Evolutionary conservation across 37 sponge, comb jelly and placozoan genomes (phyloP), one percentile per base, ranked within the genome.

Genomic region (Eunapius fragilis): DNA sequence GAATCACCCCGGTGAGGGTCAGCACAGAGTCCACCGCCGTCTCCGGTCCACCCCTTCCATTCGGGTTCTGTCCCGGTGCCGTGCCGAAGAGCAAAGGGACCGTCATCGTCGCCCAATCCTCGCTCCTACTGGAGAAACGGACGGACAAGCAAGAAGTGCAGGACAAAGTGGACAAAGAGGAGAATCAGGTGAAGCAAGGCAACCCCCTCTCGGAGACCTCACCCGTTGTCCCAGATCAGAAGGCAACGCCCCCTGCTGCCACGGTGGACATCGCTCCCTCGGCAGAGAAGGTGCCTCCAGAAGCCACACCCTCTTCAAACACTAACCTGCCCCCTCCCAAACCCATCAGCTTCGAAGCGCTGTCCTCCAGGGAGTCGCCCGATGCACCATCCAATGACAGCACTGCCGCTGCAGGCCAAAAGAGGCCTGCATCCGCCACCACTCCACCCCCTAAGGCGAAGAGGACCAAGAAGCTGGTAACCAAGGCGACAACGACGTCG

Each of bases 1-100:
- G 97, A 23, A 97, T 97, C 36, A 95, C 97, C 13, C 97, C 97
- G 0, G 67, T 94, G 27, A 86, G 80, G 50, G 74, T 92, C 23
- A 82, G 70, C 31, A 81, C 82, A 2, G 83, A 91, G 72, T 82
- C 92, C 0, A 76, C 26, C n/a, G 72, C 82, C 23, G 25, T 78
- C 0, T 67, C 82, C 23, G 73, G 78, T 12, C 58, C 77, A 37
- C 91, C 91, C 19, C 77, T 86, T 23, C 87, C 82, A 17, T 82
- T 78, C 75, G 72, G 78, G 37, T 82, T 82, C 58, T 69, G 74
- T 5, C 69, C 77, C 38, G 77, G 37, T 76, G 77, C n/a, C 24
- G 77, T 25, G 31, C 68, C 76, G 71, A 37, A 68, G 31, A 71
- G 41, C 30, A 76, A 80, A 48, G 75, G 69, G 4, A 77, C 74